phyloP scores from a whole-genome alignment of 2,797 vertebrate genomes.

The Micromesistius poutassou region DNA sequence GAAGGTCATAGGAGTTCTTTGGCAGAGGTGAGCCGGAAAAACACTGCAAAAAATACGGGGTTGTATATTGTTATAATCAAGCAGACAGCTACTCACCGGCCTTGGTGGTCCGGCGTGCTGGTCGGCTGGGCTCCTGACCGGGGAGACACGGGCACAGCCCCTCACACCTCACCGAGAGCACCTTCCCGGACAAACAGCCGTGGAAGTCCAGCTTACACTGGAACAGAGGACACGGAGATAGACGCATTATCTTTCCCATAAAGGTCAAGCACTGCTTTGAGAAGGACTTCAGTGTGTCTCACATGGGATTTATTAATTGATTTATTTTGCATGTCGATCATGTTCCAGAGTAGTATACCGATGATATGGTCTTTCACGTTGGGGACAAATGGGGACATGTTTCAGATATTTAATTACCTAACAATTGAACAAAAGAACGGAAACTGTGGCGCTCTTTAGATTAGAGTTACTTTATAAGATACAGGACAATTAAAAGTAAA shows the following conservation, averaged over 20 bases:
- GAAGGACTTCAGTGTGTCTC: not conserved
- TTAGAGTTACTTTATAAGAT: not conserved
- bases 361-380: not conserved
- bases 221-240: conserved; percentile 30
- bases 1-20: not conserved
- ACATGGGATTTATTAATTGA: not conserved
- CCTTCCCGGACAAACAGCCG: conserved; percentile 83
- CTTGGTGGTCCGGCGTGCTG: conserved; percentile 72
- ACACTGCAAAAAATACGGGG: not conserved
- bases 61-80: not conserved
- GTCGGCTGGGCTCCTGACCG: conserved; percentile 75
- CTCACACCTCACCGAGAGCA: conserved; percentile 80
- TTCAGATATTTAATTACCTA: not conserved
- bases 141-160: conserved; percentile 90
- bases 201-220: conserved; percentile 96
- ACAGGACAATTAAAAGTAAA: not conserved
- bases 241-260: not conserved
- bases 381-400: no score
- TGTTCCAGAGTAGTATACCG: not conserved
- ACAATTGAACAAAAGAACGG: not conserved
- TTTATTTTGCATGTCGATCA: not conserved
- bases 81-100: conserved; percentile 74
- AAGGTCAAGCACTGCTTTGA: not conserved
- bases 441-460: not conserved
- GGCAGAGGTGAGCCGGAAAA: not conserved